These are phyloP conservation scores for Gavialis gangeticus DNA, from an alignment of 2,113 vertebrate species.

Conservation along the genomic window DNA sequence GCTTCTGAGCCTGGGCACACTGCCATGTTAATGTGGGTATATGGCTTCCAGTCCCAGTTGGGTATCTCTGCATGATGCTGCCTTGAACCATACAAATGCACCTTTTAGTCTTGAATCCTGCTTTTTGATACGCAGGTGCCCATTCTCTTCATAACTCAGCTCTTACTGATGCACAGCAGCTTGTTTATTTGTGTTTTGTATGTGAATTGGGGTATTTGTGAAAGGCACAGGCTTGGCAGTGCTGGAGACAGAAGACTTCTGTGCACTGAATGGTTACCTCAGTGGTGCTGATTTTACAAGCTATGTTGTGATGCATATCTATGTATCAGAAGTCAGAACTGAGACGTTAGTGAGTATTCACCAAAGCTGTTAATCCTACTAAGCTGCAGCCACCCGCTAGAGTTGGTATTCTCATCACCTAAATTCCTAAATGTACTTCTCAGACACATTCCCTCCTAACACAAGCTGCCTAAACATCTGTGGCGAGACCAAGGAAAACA, in stretches of 20 bases:
- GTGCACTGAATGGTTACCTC: not conserved
- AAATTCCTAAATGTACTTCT: constrained; percentile 65
- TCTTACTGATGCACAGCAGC: constrained; percentile 43
- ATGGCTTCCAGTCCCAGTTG: too few species aligned
- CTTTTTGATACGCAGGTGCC: constrained; percentile 61
- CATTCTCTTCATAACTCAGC: constrained; percentile 8
- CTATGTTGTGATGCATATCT: not conserved
- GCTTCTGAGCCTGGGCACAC: too few species aligned
- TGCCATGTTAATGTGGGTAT: too few species aligned
- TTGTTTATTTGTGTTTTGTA: constrained; percentile 57
- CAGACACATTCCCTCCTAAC: constrained; percentile 60
- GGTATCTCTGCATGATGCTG: too few species aligned
- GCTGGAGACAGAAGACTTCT: constrained; percentile 45
- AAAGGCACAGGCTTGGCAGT: constrained; percentile 46
- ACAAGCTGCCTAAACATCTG: constrained; percentile 82
- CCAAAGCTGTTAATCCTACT: constrained; percentile 45
- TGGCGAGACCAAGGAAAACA: constrained; percentile 78
- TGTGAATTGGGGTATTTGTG: constrained; percentile 51
- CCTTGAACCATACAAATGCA: not conserved
- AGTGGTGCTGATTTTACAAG: not conserved
- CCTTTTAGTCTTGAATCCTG: not conserved
- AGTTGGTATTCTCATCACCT: constrained; percentile 60
- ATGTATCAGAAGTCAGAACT: constrained; percentile 21
- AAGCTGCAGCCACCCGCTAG: constrained; percentile 22
- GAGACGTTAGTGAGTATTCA: constrained; percentile 9